phyloP scores from a whole-genome alignment of 2,888 invertebrate genomes.

The Hermaeophaga mercurialis region DNA sequence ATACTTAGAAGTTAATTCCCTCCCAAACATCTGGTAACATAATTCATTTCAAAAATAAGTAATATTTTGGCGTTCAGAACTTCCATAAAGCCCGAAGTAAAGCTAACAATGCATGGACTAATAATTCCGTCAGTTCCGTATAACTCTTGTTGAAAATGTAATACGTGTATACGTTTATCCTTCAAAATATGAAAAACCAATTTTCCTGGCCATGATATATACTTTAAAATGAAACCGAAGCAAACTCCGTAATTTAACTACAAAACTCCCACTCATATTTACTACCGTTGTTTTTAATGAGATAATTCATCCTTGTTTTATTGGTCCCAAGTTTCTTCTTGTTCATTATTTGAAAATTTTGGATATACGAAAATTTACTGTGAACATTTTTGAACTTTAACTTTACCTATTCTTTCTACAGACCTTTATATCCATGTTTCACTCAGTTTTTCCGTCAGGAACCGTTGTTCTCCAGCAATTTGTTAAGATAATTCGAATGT shows the following conservation, averaged over 20 bases:
- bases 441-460: too few species aligned
- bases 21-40: not conserved
- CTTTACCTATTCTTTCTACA: too few species aligned
- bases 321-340: slow-evolving; percentile 28
- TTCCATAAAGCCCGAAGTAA: not conserved
- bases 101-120: not conserved
- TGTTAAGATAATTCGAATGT: too few species aligned
- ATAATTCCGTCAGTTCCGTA: slow-evolving; percentile 14
- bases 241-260: slow-evolving; percentile 32
- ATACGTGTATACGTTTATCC: slow-evolving; percentile 21
- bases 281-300: slow-evolving; percentile 30
- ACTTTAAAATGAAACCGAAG: slow-evolving; percentile 26
- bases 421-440: too few species aligned
- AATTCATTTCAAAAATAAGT: too few species aligned
- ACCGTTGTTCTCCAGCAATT: too few species aligned
- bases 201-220: slow-evolving; percentile 30
- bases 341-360: slow-evolving; percentile 27
- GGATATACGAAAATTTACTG: too few species aligned
- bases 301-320: slow-evolving; percentile 27
- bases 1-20: too few species aligned
- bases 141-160: slow-evolving; percentile 22
- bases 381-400: too few species aligned
- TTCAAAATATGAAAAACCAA: slow-evolving; percentile 31
- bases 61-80: not conserved
- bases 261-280: slow-evolving; percentile 27